Base-by-base conservation (phyloP, 2,797 vertebrate species). In the Enteromius viviparus region DNA sequence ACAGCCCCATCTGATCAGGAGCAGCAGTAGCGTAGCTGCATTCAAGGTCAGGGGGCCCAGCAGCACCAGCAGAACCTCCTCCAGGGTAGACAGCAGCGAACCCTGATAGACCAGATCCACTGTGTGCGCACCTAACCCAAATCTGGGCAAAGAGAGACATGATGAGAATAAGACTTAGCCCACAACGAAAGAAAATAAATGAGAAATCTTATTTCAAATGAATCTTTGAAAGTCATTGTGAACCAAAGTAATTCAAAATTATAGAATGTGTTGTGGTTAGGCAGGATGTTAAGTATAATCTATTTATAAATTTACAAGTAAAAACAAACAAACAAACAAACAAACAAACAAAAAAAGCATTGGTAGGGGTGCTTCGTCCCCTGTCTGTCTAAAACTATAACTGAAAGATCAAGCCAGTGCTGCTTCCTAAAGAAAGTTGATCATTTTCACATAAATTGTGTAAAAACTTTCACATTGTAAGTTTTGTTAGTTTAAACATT, bases 1-100 rank as follows among this genome's bases (percentile, higher is more conserved):
- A 98, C 97, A 99, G 95, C 94, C 94, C 95, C 97, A 97, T 97
- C 96, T 96, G 95, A 97, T 95, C 94, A 98, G 95, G 94, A 97
- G 93, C 95, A 97, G 94, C 92, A 96, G 92, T 90, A 98, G 92
- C 87, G 94, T 92, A 87, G 90, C 87, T 83, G 90, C 86, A 0
- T 96, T 97, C 96, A 98, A 95, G 93, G 95, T 95, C 93, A 99
- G 93, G 90, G 97, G 96, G 93, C 98, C 97, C 89, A 96, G 92
- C 87, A 94, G 90, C 81, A 98, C 95, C 94, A 98, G 92, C 80
- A 94, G 91, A 94, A 97, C 78, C 92, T 98, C 98, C 94, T 98
- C 97, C 81, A 91, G 90, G 69, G 95, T 93, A 85, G 89, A 92
- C 89, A 99, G 94, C 91, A 97, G 91, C 88, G 96, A 97, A 89